Percentiles rank a stretch among this genome's conserved stretches.
Conservation (phyloP, 2,888 invertebrate genomes). For the Aethes cnicana region DNA sequence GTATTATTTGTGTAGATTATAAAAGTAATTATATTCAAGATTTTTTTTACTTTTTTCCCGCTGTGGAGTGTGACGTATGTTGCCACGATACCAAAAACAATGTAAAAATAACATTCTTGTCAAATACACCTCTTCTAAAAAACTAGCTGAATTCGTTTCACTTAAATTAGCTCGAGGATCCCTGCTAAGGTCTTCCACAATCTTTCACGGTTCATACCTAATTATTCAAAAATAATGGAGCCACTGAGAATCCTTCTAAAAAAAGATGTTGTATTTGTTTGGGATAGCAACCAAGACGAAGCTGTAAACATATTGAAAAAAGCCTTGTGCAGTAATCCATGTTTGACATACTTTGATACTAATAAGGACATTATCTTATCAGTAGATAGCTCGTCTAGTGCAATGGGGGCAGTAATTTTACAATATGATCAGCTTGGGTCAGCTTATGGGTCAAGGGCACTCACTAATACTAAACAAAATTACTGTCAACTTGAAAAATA, state of each 20-base stretch:
- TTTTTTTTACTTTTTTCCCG: too few relatives aligned
- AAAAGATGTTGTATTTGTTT: conserved; percentile 21
- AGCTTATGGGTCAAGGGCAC: conserved; percentile 28
- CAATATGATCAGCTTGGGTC: conserved; percentile 28
- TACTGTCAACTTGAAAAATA: conserved; percentile 43
- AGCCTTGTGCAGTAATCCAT: conserved; percentile 16
- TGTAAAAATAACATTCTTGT: too few relatives aligned
- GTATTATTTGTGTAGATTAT: too few relatives aligned
- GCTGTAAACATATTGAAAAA: conserved; percentile 22
- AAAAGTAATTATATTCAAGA: too few relatives aligned
- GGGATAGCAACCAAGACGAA: conserved; percentile 28
- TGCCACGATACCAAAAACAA: too few relatives aligned
- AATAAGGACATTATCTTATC: conserved; percentile 18
- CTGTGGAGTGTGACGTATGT: too few relatives aligned
- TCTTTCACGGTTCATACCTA: conserved; percentile 30
- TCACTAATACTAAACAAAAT: conserved; percentile 31
- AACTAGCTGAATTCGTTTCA: too few relatives aligned
- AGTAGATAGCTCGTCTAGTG: conserved; percentile 22
- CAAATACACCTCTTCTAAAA: too few relatives aligned
- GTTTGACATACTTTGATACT: conserved; percentile 23
- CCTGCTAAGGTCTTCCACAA: too few relatives aligned
- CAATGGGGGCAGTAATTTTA: conserved; percentile 28
- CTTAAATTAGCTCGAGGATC: too few relatives aligned
- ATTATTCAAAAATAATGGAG: conserved; percentile 22
- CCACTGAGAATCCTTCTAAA: conserved; percentile 21